These are phyloP conservation scores for Oreocharis arfaki DNA, from an alignment of 2,113 vertebrate genomes.

Conservation along the genomic window DNA sequence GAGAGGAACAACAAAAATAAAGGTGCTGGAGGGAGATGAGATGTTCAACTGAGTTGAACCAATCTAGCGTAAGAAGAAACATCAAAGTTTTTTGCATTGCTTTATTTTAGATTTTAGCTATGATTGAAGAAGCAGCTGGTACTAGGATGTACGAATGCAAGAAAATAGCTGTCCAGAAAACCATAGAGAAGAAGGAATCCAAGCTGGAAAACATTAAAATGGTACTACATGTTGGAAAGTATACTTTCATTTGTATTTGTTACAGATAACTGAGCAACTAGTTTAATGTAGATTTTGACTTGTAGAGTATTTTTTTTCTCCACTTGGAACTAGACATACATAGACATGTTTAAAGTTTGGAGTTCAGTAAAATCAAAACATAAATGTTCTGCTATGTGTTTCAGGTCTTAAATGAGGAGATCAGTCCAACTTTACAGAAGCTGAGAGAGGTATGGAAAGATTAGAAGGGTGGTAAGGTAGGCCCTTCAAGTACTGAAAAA, in stretches of 20 bases:
- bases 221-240: conserved; percentile 64
- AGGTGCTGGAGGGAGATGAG: not conserved
- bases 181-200: conserved; percentile 92
- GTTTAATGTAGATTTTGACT: not conserved
- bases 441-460: conserved; percentile 83
- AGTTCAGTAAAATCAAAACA: not conserved
- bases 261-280: not conserved
- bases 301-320: not conserved
- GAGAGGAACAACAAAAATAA: not conserved
- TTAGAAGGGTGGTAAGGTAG: not conserved
- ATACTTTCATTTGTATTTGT: not conserved
- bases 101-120: conserved; percentile 84
- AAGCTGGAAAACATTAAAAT: conserved; percentile 87
- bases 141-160: conserved; percentile 97
- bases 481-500: not conserved
- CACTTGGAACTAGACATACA: not conserved
- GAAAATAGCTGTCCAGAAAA: conserved; percentile 88
- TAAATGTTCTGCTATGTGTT: conserved; percentile 16
- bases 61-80: not conserved
- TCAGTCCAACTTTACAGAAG: conserved; percentile 89
- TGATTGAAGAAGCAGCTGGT: conserved; percentile 96
- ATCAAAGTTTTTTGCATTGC: not conserved
- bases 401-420: conserved; percentile 91
- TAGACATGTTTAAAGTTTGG: not conserved
- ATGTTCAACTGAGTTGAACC: not conserved